Evolutionary conservation across 2,888 invertebrate species (phyloP).

Genomic region (Coleophora flavipennella): DNA sequence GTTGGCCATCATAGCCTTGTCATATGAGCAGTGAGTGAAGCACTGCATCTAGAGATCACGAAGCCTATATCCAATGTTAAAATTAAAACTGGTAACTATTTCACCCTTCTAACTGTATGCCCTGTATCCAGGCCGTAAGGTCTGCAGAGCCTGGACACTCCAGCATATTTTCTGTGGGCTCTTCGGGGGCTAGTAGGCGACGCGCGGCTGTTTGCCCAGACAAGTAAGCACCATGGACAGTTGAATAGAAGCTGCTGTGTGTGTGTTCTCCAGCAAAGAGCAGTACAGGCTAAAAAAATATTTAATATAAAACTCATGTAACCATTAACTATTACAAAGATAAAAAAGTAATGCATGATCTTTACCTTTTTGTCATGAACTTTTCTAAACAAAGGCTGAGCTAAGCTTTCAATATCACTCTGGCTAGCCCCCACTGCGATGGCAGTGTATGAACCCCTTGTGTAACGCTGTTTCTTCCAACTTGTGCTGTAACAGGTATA

Average conservation of each 20-base stretch:
- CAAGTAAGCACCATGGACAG: constrained; percentile 94
- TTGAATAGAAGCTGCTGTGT: constrained; percentile 94
- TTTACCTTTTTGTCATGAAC: constrained; percentile 80
- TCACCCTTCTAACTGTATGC: constrained; percentile 80
- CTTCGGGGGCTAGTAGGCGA: constrained; percentile 75
- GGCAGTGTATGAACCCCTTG: constrained; percentile 91
- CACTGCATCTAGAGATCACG: background rate
- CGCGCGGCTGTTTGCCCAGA: constrained; percentile 89
- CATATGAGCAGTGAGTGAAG: background rate
- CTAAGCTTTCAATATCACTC: constrained; percentile 89
- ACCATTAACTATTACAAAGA: background rate
- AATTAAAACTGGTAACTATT: background rate
- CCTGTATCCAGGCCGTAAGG: constrained; percentile 90
- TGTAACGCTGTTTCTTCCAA: constrained; percentile 88
- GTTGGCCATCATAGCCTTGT: background rate
- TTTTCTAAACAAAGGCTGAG: constrained; percentile 84
- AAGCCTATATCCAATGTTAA: background rate
- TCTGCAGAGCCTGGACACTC: constrained; percentile 85
- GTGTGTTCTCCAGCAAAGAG: constrained; percentile 97
- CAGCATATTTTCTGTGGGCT: constrained; percentile 76
- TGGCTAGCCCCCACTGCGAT: constrained; percentile 92
- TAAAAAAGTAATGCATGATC: background rate
- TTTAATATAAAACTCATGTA: background rate
- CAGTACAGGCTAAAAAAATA: constrained; percentile 78
- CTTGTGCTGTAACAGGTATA: constrained; percentile 78